Conservation (phyloP, 1,140 invertebrate genomes). For the Brachionus paranguensis region DNA sequence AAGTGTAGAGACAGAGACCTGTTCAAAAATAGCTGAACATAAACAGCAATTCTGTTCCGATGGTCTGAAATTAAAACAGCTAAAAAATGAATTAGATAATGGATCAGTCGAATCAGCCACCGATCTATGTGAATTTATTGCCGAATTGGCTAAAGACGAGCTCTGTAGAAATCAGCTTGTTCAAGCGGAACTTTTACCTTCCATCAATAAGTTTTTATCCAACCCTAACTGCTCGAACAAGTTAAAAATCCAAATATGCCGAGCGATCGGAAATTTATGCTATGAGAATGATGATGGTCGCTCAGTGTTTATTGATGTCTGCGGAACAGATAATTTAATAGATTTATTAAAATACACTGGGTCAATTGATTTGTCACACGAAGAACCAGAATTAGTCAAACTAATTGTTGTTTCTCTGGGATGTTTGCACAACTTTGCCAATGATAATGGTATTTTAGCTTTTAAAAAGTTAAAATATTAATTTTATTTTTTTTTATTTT, state of each 20-base stretch:
- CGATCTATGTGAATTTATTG: not conserved
- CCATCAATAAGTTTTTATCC: not conserved
- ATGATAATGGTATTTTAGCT: slow-evolving; percentile 30
- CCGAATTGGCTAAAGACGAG: slow-evolving; percentile 38
- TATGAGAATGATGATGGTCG: slow-evolving; percentile 24
- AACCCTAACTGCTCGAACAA: not conserved
- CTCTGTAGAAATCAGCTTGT: not conserved
- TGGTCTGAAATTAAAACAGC: not conserved
- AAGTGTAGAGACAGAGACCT: not conserved
- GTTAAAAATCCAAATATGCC: slow-evolving; percentile 7
- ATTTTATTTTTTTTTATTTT: not conserved
- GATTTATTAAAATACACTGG: not conserved
- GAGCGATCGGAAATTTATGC: slow-evolving; percentile 26
- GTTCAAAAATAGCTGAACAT: not conserved
- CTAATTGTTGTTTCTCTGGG: not conserved
- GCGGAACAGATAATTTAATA: not conserved
- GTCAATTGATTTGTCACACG: not conserved
- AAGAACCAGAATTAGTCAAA: not conserved
- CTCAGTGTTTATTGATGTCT: not conserved
- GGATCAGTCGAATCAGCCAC: not conserved
- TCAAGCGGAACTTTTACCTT: not conserved
- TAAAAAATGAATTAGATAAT: not conserved
- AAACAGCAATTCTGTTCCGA: not conserved
- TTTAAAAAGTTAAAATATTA: not conserved
- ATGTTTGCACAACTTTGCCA: slow-evolving; percentile 27